Base-by-base conservation (phyloP, 1,140 invertebrate species). In the Microplitis demolitor region DNA sequence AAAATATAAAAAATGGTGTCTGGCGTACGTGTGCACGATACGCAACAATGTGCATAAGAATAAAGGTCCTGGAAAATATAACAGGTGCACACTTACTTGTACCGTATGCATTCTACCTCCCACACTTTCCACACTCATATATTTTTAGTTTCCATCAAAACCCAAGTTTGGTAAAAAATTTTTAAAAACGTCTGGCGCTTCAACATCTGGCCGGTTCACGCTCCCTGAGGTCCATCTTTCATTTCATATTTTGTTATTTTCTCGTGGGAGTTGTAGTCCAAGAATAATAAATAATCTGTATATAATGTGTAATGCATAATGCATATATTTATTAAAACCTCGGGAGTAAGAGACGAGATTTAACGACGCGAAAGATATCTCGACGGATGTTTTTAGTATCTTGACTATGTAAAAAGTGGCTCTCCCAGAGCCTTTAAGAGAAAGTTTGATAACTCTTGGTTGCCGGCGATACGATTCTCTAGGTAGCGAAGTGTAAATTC, bases 31-130 rank as follows among this genome's bases (percentile, higher is more conserved):
- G 50, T 66, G 16, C 39, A 31, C 13, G 50, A 53, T 31, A 67
- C 66, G 50, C 66, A 67, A 50, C 66, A 67, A 50, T 50, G 16
- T 54, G 50, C 66, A 67, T 67, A 53, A 4, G 51, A 34, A 45
- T 34, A 50, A 14, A 67, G 11, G 66, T 54, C n/a, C n/a, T n/a
- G 24, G 14, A 16, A 64, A 64, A 31, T 45, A 37, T 13, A 64
- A 50, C 62, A 50, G 62, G 62, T 64, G 33, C 50, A 53, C 35
- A 31, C 58, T 61, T 37, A 35, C 31, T 31, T 31, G 5, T 58
- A 4, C 24, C 16, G 9, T 31, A 16, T n/a, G 4, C 14, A n/a
- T 14, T 9, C 45, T 13, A 9, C 45, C 45, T 50, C 6, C 45
- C 6, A 50, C 45, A 50, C 53, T n/a, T 8, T 54, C n/a, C 16